Conservation (phyloP, 2,113 vertebrate species). For the Chiloscyllium plagiosum region DNA sequence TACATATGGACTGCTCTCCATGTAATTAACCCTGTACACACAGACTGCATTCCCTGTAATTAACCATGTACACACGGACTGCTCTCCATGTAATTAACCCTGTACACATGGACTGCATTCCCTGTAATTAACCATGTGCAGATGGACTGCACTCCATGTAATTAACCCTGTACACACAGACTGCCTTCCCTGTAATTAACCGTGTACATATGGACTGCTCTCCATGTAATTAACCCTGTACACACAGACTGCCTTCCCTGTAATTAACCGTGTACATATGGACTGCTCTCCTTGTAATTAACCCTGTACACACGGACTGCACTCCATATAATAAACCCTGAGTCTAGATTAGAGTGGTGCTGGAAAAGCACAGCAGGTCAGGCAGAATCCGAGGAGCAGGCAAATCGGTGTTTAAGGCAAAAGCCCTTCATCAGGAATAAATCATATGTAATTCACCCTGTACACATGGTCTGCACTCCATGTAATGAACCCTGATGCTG, state of each 20-base stretch:
- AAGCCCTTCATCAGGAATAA: too few relatives aligned
- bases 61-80: background rate
- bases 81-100: background rate
- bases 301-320: background rate
- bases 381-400: too few relatives aligned
- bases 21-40: too few relatives aligned
- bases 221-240: too few relatives aligned
- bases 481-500: background rate
- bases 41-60: background rate
- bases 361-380: too few relatives aligned
- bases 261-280: background rate
- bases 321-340: background rate
- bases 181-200: background rate
- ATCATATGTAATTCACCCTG: background rate
- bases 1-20: too few relatives aligned
- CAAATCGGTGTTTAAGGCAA: too few relatives aligned
- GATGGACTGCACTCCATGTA: background rate
- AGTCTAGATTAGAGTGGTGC: too few relatives aligned
- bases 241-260: too few relatives aligned
- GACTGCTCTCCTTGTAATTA: background rate
- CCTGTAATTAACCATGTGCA: background rate
- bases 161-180: background rate
- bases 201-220: too few relatives aligned
- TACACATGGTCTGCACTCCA: background rate
- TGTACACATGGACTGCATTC: background rate